A percentile compares a stretch with the other conserved stretches of the same genome.
These are phyloP conservation scores for Andrena trimmerana DNA, from an alignment of 2,888 invertebrate species.

Conservation along the genomic window DNA sequence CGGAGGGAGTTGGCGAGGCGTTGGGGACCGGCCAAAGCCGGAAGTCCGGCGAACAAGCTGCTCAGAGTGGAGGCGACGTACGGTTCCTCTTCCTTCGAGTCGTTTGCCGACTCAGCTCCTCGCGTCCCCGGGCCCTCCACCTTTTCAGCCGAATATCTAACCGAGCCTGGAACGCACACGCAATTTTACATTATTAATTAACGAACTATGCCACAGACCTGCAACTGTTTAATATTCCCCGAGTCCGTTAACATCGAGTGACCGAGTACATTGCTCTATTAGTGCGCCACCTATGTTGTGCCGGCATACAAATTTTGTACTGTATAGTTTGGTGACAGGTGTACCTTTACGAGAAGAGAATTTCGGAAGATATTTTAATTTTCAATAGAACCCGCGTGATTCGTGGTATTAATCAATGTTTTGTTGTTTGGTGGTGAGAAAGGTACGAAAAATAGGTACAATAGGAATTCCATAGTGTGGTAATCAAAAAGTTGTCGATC, in stretches of 20 bases:
- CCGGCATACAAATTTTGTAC: no score
- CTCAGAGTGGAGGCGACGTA: constrained; percentile 83
- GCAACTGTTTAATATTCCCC: not conserved
- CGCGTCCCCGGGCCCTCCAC: constrained; percentile 84
- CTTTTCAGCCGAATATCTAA: constrained; percentile 83
- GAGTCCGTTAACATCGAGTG: not conserved
- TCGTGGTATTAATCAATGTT: no score
- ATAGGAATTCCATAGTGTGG: not conserved
- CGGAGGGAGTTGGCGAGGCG: constrained; percentile 83
- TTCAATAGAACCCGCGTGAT: no score
- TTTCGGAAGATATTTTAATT: no score
- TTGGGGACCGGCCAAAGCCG: constrained; percentile 84
- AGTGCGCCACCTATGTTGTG: no score
- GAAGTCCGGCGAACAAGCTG: constrained; percentile 83
- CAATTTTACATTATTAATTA: not conserved
- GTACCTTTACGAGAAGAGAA: no score
- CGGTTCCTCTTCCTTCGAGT: constrained; percentile 80
- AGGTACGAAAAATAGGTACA: no score
- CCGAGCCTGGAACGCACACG: constrained; percentile 77
- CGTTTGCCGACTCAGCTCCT: constrained; percentile 83
- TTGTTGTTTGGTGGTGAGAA: no score
- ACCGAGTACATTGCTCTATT: no score
- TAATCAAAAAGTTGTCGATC: constrained; percentile 5
- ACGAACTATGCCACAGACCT: not conserved
- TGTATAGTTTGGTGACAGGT: no score